Evolutionary conservation across 2,888 invertebrate genomes (phyloP), one percentile per base, ranked within the genome.

Genomic region (Prosapia bicincta): DNA sequence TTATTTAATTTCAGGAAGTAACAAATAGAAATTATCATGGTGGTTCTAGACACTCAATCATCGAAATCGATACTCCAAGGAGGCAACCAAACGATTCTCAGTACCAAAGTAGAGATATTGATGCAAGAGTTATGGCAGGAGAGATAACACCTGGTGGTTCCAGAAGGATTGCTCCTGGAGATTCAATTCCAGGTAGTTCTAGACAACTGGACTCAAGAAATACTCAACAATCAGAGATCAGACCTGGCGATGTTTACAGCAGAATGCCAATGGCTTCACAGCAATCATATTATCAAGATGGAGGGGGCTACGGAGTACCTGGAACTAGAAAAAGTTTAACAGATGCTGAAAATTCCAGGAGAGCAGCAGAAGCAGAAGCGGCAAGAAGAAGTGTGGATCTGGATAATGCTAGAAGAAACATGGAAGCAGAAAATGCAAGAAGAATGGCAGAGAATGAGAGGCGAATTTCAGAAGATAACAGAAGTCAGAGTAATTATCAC

Each of bases 61-160:
- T 76, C n/a, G 76, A 76, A 25, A 74, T 76, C 25, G 76, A 76
- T 20, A 76, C 76, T 25, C 76, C 76, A 9, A 54, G 76, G 10
- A 70, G 72, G 30, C 54, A 65, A 2, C 66, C 66, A 54, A 54
- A 54, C 20, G 54, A 54, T 10, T 20, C 54, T 20, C 54, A 54
- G 20, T 54, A 54, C 54, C 54, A 54, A 54, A 54, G 54, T 20
- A 54, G 54, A 20, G 54, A 54, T 5, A n/a, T 5, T 20, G 54
- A 54, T 3, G 54, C 54, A 5, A 54, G 54, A 20, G 54, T 54
- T 20, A 54, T 54, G 54, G n/a, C 54, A n/a, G 54, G 54, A 54
- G 54, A 54, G 54, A 54, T 54, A 30, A 23, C 69, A 20, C 69
- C 69, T 10, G 26, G 70, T 13, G 70, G 70, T 10, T 23, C 65